Evolutionary conservation across 2,113 vertebrate genomes (phyloP), one percentile per base, ranked within the genome.

Genomic region (Sceloporus tristichus): DNA sequence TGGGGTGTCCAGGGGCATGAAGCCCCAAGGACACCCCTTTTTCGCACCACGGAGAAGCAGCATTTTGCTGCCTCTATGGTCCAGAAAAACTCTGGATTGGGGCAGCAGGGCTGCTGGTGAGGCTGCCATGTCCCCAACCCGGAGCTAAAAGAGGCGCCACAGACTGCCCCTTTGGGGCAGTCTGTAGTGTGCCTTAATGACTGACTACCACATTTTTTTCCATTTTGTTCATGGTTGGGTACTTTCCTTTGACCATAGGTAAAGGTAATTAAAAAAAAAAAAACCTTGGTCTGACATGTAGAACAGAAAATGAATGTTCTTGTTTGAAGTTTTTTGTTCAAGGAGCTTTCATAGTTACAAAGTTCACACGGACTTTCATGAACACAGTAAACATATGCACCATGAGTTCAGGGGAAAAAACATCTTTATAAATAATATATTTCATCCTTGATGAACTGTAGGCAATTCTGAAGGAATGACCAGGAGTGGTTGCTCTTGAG

Each of bases 401-500:
- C 42, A 48, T 75, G 38, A 82, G 53, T 1, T 5, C 70, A 16
- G 23, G 56, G 29, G 54, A 27, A 71, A 53, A 40, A 27, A 29
- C 62, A 70, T 71, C n/a, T 73, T 38, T 86, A 40, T 40, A 11
- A 62, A 62, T 13, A 19, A 79, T 48, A 34, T 14, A 62, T 81
- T 56, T 74, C 78, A 85, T 84, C 42, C 2, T 73, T 84, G 9
- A 84, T 40, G 66, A 59, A 25, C 40, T 80, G 34, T 10, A 74
- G 38, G 18, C 54, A 82, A 75, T 82, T 87, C 70, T 75, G 70
- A 48, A 75, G 14, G 68, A 59, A 82, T 48, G 53, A n/a, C 18
- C 21, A 65, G 79, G 86, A 82, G 53, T 82, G 21, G 38, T 5
- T 82, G 56, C 79, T 75, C 48, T 87, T 75, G 27, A 82, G 40